Percentiles rank a stretch among this genome's conserved stretches.
Evolutionary conservation across 2,888 invertebrate genomes (phyloP).

Genomic region (Melikaiella ostensackeni): DNA sequence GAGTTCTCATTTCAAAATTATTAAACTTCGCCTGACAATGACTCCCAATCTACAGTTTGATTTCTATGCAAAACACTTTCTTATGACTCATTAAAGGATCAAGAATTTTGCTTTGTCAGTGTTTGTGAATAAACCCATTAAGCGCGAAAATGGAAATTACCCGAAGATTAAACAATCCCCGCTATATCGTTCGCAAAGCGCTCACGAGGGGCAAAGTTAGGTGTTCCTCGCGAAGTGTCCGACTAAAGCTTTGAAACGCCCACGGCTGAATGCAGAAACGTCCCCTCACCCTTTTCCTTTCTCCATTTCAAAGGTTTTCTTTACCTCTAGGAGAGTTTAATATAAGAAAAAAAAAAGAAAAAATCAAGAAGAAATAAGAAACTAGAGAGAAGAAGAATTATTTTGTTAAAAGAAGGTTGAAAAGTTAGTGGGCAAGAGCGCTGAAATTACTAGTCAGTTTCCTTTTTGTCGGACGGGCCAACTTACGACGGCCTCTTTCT

Average conservation of each 20-base stretch:
- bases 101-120: conserved; percentile 2
- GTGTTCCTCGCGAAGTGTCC: conserved; percentile 3
- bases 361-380: not conserved
- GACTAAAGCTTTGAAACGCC: conserved; percentile 27
- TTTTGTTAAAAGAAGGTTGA: conserved; percentile 12
- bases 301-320: not conserved
- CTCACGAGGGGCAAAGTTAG: conserved; percentile 18
- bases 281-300: not conserved
- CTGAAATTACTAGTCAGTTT: conserved; percentile 28
- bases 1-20: not conserved
- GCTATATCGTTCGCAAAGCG: conserved; percentile 27
- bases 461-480: not conserved
- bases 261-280: not conserved
- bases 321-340: not conserved
- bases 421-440: not conserved
- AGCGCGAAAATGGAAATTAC: conserved; percentile 24
- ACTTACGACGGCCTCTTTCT: not conserved
- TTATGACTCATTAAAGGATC: not conserved
- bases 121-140: conserved; percentile 12
- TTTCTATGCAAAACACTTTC: conserved; percentile 19
- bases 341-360: not conserved
- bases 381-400: not conserved
- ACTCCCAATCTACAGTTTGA: conserved; percentile 1
- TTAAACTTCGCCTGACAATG: not conserved
- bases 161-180: conserved; percentile 20